Conservation (phyloP, 2,888 invertebrate species). For the Harmothoe impar region DNA sequence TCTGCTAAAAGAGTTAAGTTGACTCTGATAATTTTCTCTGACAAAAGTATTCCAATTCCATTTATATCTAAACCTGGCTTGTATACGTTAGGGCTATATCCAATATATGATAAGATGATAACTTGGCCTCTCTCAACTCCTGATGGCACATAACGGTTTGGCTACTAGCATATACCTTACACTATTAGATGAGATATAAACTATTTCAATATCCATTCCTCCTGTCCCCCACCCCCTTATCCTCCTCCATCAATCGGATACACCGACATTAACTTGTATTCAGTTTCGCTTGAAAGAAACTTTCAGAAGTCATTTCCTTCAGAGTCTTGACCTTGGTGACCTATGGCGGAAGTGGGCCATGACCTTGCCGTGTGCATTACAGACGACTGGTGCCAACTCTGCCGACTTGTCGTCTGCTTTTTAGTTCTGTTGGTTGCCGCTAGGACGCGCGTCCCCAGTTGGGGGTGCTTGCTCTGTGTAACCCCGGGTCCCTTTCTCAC, state of each 20-base stretch:
- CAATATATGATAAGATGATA: no score
- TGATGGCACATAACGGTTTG: not conserved
- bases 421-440: not conserved
- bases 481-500: constrained; percentile 14
- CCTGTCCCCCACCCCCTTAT: not conserved
- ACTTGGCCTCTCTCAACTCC: no score
- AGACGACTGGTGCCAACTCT: not conserved
- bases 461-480: constrained; percentile 13
- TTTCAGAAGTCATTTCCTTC: not conserved
- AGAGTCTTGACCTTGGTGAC: constrained; percentile 14
- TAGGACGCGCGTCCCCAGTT: not conserved
- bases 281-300: not conserved
- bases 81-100: no score
- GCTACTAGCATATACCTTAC: not conserved
- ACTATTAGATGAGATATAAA: not conserved
- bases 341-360: constrained; percentile 24
- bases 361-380: constrained; percentile 15
- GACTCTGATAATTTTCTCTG: no score
- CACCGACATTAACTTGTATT: not conserved
- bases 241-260: not conserved
- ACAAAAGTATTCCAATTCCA: no score
- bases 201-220: not conserved
- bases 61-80: no score
- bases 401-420: constrained; percentile 32
- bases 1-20: no score